Conservation (phyloP, 2,888 invertebrate species). For the Eudemis profundana region DNA sequence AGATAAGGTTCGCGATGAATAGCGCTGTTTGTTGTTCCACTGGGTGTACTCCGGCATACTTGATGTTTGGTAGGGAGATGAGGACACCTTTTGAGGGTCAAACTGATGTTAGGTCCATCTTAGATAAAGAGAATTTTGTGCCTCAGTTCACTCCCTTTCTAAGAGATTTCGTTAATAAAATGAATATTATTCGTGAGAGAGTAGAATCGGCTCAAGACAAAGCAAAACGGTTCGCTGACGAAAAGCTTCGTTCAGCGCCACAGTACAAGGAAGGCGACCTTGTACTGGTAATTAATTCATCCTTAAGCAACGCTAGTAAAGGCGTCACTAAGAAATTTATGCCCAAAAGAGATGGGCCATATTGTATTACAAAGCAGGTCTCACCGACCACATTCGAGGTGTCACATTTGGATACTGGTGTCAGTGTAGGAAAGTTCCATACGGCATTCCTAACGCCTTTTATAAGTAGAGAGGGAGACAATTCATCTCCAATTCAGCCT, state of each 20-base stretch:
- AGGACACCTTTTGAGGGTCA: slow-evolving; percentile 42
- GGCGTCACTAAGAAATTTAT: slow-evolving; percentile 27
- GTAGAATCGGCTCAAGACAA: slow-evolving; percentile 15
- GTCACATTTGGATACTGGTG: neutral
- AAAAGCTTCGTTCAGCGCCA: slow-evolving; percentile 1
- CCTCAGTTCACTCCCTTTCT: slow-evolving; percentile 47
- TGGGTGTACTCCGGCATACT: slow-evolving; percentile 26
- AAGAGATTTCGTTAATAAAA: neutral
- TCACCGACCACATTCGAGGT: slow-evolving; percentile 1
- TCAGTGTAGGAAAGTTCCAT: neutral
- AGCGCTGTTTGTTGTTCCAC: slow-evolving; percentile 15
- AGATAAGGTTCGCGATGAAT: slow-evolving; percentile 32
- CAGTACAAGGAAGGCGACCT: slow-evolving; percentile 23
- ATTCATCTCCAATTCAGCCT: neutral
- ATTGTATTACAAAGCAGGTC: neutral
- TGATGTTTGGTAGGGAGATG: slow-evolving; percentile 5
- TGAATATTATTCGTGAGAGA: neutral
- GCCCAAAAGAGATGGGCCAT: slow-evolving; percentile 6
- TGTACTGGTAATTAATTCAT: slow-evolving; percentile 27
- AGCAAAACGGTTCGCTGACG: slow-evolving; percentile 11
- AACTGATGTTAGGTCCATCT: slow-evolving; percentile 39
- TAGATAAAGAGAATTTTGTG: slow-evolving; percentile 45
- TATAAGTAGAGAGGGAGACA: neutral
- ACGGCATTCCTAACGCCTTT: neutral
- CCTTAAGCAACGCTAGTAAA: slow-evolving; percentile 36